A percentile compares a stretch with the other conserved stretches of the same genome.
Evolutionary conservation across 2,797 vertebrate species (phyloP).

Genomic region (Gymnopithys bicolor): DNA sequence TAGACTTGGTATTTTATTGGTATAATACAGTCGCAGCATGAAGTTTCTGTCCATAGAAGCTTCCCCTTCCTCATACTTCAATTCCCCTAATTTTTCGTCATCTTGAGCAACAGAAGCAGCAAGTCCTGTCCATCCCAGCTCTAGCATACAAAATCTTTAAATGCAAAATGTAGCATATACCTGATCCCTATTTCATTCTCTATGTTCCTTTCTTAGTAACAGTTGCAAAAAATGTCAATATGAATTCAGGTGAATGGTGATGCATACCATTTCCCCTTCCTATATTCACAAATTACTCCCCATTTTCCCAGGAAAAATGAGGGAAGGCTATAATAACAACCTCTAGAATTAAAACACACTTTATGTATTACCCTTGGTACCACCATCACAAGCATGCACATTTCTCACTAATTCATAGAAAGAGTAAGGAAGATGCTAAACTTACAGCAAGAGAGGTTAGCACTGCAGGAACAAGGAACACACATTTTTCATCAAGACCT

Average conservation of each 20-base stretch:
- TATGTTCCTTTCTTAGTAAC: not conserved
- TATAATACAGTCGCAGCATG: not conserved
- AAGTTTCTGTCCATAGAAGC: not conserved
- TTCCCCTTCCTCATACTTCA: not conserved
- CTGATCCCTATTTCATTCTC: not conserved
- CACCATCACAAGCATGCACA: not conserved
- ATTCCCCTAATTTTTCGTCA: not conserved
- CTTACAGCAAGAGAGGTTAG: not conserved
- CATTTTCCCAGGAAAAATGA: not conserved
- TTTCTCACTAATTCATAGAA: not conserved
- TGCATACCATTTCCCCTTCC: rapidly evolving
- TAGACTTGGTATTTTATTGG: not conserved
- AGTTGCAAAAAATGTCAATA: not conserved
- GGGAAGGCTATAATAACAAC: not conserved
- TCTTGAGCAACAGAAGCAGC: not conserved
- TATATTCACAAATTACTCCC: not conserved
- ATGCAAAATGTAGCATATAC: not conserved
- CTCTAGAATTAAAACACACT: not conserved
- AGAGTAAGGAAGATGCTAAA: not conserved
- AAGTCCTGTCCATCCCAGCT: not conserved
- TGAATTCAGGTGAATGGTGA: not conserved
- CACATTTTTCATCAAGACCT: not conserved
- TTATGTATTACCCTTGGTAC: not conserved
- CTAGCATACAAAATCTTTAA: not conserved
- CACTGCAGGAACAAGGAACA: not conserved